Evolutionary conservation across 2,888 invertebrate genomes (phyloP), one percentile per base, ranked within the genome.

Genomic region (Melitaea athalia): DNA sequence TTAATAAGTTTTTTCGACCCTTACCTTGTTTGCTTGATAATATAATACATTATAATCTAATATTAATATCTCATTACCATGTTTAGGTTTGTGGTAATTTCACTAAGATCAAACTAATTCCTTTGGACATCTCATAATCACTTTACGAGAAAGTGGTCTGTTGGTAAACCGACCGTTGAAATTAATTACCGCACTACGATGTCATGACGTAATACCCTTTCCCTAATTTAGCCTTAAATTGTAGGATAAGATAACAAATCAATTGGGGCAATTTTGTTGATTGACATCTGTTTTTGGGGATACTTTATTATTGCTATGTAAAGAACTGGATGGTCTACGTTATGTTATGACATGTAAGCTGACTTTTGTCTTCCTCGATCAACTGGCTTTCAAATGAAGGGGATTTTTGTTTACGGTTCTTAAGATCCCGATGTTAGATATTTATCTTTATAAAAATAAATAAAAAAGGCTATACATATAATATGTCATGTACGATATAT

Each of bases 41-140:
- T 10, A 6, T 52, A 52, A 24, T 24, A 24, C 24, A 24, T 5
- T 24, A 11, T 11, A 8, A 17, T 24, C 24, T 24, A 24, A 24
- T 24, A 3, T 24, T 11, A 63, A 63, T 63, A 59, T 33, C 24
- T 43, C 10, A 55, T 38, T 55, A 55, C 12, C 14, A 24, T 67
- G 67, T 52, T 59, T 53, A 63, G 50, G 63, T 49, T 67, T 63
- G 69, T 59, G 65, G 68, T 59, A 31, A 64, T 55, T 63, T 68
- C 68, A 38, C 47, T 45, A 62, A 53, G 67, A 47, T 63, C 66
- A n/a, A n/a, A n/a, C n/a, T 68, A 69, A 73, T 67, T 70, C 72
- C 63, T 65, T 63, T 63, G 69, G 68, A 67, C 73, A 61, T 64
- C 64, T 65, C 63, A 66, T 72, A 72, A 66, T 72, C 68, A 65